These are phyloP conservation scores for Leuciscus idus DNA, from an alignment of 2,113 vertebrate species.

Conservation along the genomic window DNA sequence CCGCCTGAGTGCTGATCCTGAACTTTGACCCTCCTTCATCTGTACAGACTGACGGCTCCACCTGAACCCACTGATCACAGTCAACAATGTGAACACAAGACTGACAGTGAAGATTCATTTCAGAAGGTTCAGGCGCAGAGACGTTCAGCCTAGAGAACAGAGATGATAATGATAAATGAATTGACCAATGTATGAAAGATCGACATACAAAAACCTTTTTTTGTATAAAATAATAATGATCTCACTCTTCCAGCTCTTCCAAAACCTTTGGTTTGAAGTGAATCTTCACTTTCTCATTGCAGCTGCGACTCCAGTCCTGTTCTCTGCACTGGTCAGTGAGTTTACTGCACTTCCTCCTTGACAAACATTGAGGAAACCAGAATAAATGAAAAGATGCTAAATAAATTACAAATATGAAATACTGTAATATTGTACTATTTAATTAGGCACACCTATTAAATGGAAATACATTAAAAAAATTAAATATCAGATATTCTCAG, in stretches of 20 bases:
- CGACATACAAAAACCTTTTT: too few species aligned
- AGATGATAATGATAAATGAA: not conserved
- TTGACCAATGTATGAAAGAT: too few species aligned
- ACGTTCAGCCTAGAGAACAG: not conserved
- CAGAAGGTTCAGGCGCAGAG: not conserved
- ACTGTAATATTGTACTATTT: too few species aligned
- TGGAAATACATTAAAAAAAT: too few species aligned
- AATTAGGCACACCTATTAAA: too few species aligned
- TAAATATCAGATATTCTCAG: too few species aligned
- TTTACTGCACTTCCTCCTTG: not conserved
- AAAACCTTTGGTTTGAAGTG: not conserved
- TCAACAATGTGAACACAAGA: not conserved
- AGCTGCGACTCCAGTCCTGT: not conserved
- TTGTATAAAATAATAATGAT: not conserved
- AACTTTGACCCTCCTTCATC: conserved; percentile 7
- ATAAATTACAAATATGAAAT: too few species aligned
- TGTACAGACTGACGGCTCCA: not conserved
- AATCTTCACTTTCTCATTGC: not conserved
- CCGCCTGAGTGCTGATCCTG: conserved; percentile 22
- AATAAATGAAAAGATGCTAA: too few species aligned
- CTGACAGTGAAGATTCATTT: not conserved
- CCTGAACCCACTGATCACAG: conserved; percentile 14
- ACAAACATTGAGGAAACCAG: too few species aligned
- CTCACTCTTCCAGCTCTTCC: not conserved
- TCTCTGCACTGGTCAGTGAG: not conserved